phyloP scores from a whole-genome alignment of 2,113 vertebrate genomes.

The Puma concolor region DNA sequence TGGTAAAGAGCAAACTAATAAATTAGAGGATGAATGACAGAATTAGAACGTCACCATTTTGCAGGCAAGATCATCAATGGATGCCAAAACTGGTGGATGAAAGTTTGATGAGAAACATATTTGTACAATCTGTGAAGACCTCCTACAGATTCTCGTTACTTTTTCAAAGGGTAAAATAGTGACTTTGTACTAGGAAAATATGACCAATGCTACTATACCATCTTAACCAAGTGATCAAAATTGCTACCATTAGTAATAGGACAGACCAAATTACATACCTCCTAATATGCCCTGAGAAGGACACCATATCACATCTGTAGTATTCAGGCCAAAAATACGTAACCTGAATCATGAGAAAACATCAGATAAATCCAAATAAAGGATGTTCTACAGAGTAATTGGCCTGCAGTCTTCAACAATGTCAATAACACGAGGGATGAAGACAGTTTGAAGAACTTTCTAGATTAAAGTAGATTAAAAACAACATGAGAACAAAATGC shows the following conservation, averaged over 20 bases:
- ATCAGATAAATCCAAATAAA: background rate
- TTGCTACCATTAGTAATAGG: background rate
- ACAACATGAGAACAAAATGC: background rate
- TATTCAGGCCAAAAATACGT: background rate
- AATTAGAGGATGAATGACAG: background rate
- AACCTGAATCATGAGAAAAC: background rate
- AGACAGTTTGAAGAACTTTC: slow-evolving; percentile 2
- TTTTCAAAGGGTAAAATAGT: slow-evolving; percentile 10
- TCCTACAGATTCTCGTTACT: background rate
- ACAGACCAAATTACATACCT: background rate
- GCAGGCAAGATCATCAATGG: background rate
- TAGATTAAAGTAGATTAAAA: slow-evolving; percentile 15
- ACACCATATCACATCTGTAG: background rate
- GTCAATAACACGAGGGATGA: background rate
- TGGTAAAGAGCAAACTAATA: background rate
- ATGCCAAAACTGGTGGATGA: background rate
- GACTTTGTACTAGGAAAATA: background rate
- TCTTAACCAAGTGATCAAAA: background rate
- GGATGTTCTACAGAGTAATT: background rate
- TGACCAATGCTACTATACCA: background rate
- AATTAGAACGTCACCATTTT: slow-evolving; percentile 28
- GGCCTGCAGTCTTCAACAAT: background rate
- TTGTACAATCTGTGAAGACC: background rate
- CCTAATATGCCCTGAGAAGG: background rate
- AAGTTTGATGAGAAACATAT: background rate